Conservation (phyloP, 1,140 invertebrate species). For the Physella acuta region DNA sequence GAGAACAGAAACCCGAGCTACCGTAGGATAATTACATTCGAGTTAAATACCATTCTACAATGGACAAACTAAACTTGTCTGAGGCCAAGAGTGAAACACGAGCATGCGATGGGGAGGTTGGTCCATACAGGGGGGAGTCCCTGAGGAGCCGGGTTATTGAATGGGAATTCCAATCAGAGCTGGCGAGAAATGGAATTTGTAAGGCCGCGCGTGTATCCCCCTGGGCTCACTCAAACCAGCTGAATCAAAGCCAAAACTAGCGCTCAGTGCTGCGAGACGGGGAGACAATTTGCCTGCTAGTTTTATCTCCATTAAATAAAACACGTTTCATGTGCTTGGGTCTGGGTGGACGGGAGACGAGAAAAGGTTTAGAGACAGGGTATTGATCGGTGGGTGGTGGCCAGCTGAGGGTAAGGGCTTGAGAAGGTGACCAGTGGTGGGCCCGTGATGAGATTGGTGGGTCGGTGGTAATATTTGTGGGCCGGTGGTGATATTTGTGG, state of each 20-base stretch:
- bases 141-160: not conserved
- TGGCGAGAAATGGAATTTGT: slow-evolving; percentile 12
- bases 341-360: not conserved
- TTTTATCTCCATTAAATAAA: not conserved
- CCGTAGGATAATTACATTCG: too few species aligned
- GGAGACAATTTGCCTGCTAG: not conserved
- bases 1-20: too few species aligned
- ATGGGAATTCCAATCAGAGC: slow-evolving; percentile 6
- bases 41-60: too few species aligned
- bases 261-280: not conserved
- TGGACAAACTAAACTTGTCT: too few species aligned
- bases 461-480: too few species aligned
- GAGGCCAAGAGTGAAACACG: too few species aligned
- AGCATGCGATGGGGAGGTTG: too few species aligned
- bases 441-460: too few species aligned
- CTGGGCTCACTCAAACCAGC: not conserved
- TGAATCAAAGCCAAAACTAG: not conserved
- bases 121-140: not conserved
- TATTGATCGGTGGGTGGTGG: not conserved
- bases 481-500: too few species aligned
- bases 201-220: slow-evolving; percentile 4
- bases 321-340: slow-evolving; percentile 1
- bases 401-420: not conserved
- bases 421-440: not conserved
- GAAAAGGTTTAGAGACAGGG: slow-evolving; percentile 1